Evolutionary conservation across 2,888 invertebrate genomes (phyloP).

Genomic region (Leptinotarsa tumamoca): DNA sequence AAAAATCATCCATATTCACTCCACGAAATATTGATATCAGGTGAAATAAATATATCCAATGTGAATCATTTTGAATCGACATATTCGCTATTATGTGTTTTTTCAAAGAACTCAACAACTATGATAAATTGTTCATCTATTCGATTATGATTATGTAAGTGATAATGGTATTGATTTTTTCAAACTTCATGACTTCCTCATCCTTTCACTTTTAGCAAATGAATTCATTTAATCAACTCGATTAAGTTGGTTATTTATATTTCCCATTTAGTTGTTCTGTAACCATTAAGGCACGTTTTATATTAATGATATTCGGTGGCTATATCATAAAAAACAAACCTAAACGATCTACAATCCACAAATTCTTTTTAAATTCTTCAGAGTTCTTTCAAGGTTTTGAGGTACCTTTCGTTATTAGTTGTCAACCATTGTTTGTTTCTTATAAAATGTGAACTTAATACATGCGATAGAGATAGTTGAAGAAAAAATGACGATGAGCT

Average conservation of each 20-base stretch:
- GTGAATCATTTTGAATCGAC: background rate
- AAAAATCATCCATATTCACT: background rate
- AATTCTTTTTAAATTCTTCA: too few relatives aligned
- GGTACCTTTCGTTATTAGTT: too few relatives aligned
- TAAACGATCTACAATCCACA: too few relatives aligned
- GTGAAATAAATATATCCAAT: background rate
- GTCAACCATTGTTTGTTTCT: background rate
- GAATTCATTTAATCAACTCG: background rate
- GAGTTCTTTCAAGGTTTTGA: background rate
- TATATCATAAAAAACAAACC: background rate
- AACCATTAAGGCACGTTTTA: slow-evolving; percentile 3
- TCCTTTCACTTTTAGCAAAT: slow-evolving; percentile 14
- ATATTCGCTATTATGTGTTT: too few relatives aligned
- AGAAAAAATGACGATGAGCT: too few relatives aligned
- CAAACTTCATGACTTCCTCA: slow-evolving; percentile 15
- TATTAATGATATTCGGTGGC: slow-evolving; percentile 1
- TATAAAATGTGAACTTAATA: too few relatives aligned
- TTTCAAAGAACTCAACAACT: background rate
- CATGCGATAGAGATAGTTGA: too few relatives aligned
- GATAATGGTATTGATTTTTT: slow-evolving; percentile 7
- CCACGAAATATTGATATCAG: background rate
- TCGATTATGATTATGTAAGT: slow-evolving; percentile 13
- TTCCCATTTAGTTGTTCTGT: background rate
- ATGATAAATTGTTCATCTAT: background rate
- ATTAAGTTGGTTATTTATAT: slow-evolving; percentile 6